Evolutionary conservation across 1,140 invertebrate species (phyloP), one percentile per base, ranked within the genome.

Genomic region (Drosophila bocki): DNA sequence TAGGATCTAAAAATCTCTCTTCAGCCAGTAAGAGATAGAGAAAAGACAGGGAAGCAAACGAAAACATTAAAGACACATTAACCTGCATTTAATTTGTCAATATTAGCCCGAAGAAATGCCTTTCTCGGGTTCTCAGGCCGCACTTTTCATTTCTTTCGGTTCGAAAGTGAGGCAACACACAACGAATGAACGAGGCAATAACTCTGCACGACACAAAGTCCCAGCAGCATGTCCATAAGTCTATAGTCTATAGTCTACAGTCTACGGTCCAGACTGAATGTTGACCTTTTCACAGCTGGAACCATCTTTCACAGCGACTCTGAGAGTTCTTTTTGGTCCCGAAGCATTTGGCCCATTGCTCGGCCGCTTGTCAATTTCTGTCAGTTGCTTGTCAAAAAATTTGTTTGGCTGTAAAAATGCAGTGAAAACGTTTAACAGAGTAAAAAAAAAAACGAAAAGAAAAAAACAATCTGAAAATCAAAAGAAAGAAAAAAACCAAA

Each of bases 311-410:
- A 88, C 77, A 82, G 74, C 44, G 32, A 12, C 60, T 67, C 35
- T 32, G 35, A 63, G 68, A 64, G 79, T 87, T 77, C 70, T 79
- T 78, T 22, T 56, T 53, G 81, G 57, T 70, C 78, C 44, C 61
- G 50, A 53, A 71, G 60, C 69, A 82, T 85, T 78, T 47, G 64
- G 78, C 51, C 78, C 82, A 86, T 82, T 85, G 82, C 75, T 85
- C 82, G 82, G 85, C 65, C 67, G 82, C 84, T 84, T 87, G 84
- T 88, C 84, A 88, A 90, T 88, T 90, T 84, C 84, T 88, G 84
- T 90, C 84, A 88, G 84, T 88, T 90, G 85, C 85, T 88, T 88
- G 85, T 88, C 85, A 90, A 88, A 88, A 88, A 87, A 87, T 87
- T 90, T 88, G 84, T 88, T 88, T 88, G 72, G 72, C 59, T 84